Conservation (phyloP, 2,797 vertebrate species). For the Anabas testudineus region DNA sequence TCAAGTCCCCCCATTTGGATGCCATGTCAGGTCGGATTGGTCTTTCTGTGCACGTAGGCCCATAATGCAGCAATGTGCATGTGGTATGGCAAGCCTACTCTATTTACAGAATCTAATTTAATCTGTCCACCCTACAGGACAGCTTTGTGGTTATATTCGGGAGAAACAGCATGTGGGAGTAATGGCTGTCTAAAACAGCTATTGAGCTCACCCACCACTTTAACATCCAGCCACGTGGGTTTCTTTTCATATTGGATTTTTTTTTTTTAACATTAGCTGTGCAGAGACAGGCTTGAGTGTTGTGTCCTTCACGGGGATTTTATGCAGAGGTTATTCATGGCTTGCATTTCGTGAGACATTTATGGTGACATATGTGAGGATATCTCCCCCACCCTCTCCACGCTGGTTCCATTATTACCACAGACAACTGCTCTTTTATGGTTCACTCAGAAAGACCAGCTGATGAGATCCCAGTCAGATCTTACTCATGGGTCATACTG, state of each 20-base stretch:
- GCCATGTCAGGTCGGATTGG: slow-evolving; percentile 1
- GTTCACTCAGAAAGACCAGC: slow-evolving; percentile 14
- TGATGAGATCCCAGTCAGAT: slow-evolving; percentile 9
- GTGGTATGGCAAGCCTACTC: background rate
- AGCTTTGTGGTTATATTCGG: slow-evolving; percentile 29
- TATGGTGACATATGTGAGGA: slow-evolving; percentile 45
- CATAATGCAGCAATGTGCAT: background rate
- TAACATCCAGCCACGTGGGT: slow-evolving; percentile 13
- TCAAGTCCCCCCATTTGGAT: background rate
- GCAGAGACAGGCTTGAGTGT: slow-evolving; percentile 10
- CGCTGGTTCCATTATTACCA: slow-evolving; percentile 32
- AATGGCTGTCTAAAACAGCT: slow-evolving; percentile 12
- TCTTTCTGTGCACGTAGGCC: background rate
- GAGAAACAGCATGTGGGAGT: slow-evolving; percentile 20
- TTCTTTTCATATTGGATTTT: slow-evolving; percentile 35
- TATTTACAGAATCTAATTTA: background rate
- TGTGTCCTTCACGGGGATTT: slow-evolving; percentile 25
- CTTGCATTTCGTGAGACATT: slow-evolving; percentile 37
- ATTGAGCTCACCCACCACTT: slow-evolving; percentile 24
- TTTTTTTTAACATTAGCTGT: background rate
- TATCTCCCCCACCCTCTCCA: slow-evolving; percentile 22
- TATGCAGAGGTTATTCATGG: slow-evolving; percentile 24
- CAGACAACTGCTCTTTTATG: slow-evolving; percentile 45
- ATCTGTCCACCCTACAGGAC: slow-evolving; percentile 11
- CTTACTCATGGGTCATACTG: slow-evolving; percentile 25